Evolutionary conservation across 2,113 vertebrate genomes (phyloP).

Genomic region (Dendropsophus ebraccatus): DNA sequence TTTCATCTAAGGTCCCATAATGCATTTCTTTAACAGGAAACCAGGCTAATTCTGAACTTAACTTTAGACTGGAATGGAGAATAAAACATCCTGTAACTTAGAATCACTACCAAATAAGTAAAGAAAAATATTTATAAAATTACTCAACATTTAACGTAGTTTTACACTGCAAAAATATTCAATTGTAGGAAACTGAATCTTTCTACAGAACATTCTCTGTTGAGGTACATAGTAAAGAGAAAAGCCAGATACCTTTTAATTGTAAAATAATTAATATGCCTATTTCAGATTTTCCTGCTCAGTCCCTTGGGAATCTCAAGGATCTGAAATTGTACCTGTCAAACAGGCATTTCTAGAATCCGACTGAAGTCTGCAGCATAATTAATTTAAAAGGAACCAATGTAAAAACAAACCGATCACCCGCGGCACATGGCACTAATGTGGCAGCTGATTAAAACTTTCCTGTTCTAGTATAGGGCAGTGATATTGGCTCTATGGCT

Average conservation of each 20-base stretch:
- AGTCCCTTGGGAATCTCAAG: slow-evolving; percentile 7
- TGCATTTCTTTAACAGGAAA: not conserved
- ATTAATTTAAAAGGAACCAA: slow-evolving; percentile 35
- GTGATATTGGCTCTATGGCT: not conserved
- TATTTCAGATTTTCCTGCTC: slow-evolving; percentile 37
- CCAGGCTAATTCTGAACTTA: not conserved
- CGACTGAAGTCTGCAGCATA: slow-evolving; percentile 38
- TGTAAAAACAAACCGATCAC: slow-evolving; percentile 44
- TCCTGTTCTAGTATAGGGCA: not conserved
- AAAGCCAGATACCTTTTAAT: slow-evolving; percentile 43
- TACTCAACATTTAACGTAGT: not conserved
- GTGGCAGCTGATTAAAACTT: slow-evolving; percentile 40
- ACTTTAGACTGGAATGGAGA: not conserved
- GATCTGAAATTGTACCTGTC: slow-evolving; percentile 33
- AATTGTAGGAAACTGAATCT: not conserved
- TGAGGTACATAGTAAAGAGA: not conserved
- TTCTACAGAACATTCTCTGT: not conserved
- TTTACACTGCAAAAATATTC: not conserved
- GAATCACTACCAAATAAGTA: not conserved
- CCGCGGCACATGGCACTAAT: slow-evolving; percentile 35
- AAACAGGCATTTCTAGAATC: slow-evolving; percentile 45
- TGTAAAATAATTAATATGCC: slow-evolving; percentile 49
- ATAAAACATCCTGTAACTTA: not conserved
- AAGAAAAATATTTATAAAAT: not conserved
- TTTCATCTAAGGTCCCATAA: not conserved